Percentiles rank a stretch among this genome's conserved stretches.
Evolutionary conservation across 2,113 vertebrate genomes (phyloP).

Genomic region (Indicator indicator): DNA sequence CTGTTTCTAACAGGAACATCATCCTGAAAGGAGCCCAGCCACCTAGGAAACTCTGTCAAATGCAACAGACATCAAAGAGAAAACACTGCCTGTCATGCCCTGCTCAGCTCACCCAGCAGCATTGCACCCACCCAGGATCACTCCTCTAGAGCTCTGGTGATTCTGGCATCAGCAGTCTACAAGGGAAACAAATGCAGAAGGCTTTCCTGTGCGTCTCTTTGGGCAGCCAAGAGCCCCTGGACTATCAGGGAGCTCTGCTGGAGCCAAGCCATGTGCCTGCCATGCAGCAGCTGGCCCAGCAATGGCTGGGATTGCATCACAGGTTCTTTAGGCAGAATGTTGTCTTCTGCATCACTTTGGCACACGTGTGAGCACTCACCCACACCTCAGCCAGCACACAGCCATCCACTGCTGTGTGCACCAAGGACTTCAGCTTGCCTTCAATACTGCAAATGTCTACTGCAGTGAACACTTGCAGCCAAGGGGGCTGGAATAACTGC

Average conservation of each 20-base stretch:
- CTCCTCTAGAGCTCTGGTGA: not conserved
- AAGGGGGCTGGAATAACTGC: not conserved
- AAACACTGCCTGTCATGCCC: not conserved
- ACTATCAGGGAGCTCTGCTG: not conserved
- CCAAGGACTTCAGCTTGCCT: not conserved
- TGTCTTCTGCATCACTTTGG: not conserved
- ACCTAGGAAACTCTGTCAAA: conserved; percentile 43
- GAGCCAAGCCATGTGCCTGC: not conserved
- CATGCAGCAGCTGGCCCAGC: not conserved
- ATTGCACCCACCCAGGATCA: not conserved
- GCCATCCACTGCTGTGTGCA: not conserved
- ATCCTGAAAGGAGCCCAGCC: conserved; percentile 10
- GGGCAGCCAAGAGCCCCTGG: not conserved
- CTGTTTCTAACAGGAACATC: conserved; percentile 44
- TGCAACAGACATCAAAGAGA: conserved; percentile 49
- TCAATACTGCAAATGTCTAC: not conserved
- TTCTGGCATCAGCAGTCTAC: not conserved
- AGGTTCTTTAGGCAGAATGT: not conserved
- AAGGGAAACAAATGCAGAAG: not conserved
- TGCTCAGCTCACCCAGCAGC: not conserved
- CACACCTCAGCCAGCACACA: not conserved
- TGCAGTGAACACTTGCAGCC: not conserved
- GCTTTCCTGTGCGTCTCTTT: not conserved
- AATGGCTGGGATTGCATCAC: not conserved
- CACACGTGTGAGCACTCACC: not conserved